Evolutionary conservation across 2,888 invertebrate genomes (phyloP).

Genomic region (Agrypnus murinus): DNA sequence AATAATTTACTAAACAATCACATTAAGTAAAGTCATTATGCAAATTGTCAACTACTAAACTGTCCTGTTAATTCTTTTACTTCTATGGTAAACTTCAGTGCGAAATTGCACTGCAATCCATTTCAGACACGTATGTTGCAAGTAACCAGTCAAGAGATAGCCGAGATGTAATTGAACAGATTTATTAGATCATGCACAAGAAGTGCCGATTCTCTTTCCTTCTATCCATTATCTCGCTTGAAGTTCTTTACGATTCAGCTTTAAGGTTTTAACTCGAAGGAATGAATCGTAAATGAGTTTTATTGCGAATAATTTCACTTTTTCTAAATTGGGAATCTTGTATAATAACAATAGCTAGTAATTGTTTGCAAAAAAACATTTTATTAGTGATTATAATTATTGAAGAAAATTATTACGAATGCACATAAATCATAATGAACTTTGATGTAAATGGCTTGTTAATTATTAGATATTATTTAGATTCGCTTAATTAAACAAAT

Average conservation of each 20-base stretch:
- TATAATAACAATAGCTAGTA: too few relatives aligned
- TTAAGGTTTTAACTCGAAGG: not conserved
- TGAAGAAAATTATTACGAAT: too few relatives aligned
- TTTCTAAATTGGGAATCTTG: too few relatives aligned
- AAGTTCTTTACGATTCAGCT: constrained; percentile 20
- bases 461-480: too few relatives aligned
- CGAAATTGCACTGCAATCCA: constrained; percentile 30
- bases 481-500: too few relatives aligned
- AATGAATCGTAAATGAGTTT: too few relatives aligned
- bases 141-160: constrained; percentile 33
- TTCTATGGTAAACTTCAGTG: constrained; percentile 26
- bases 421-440: too few relatives aligned
- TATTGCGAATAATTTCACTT: too few relatives aligned
- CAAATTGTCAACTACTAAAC: constrained; percentile 8
- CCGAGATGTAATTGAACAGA: constrained; percentile 42
- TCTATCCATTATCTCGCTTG: not conserved
- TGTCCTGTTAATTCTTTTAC: constrained; percentile 29
- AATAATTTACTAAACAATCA: too few relatives aligned
- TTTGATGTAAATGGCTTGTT: too few relatives aligned
- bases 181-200: constrained; percentile 41
- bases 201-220: constrained; percentile 32
- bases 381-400: too few relatives aligned
- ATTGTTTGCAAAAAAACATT: too few relatives aligned
- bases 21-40: not conserved
- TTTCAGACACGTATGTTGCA: constrained; percentile 38